These are phyloP conservation scores for Myocastor coypus DNA, from an alignment of 2,113 vertebrate species.

Conservation along the genomic window DNA sequence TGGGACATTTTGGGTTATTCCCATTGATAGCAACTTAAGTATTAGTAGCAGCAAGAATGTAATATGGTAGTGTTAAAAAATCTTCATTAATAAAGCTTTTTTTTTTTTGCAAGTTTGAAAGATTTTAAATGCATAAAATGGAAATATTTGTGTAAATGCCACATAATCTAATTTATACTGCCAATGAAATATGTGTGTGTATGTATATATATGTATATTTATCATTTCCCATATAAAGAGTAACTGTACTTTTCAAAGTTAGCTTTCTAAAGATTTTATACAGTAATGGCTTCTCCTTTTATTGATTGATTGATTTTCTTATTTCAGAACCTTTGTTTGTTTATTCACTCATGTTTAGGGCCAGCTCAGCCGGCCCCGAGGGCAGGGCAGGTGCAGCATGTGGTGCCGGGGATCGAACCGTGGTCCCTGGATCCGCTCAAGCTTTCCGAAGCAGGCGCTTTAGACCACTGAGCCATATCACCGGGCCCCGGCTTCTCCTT, in stretches of 20 bases:
- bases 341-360: no score
- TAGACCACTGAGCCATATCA: no score
- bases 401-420: no score
- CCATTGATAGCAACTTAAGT: neutral
- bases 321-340: no score
- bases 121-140: neutral
- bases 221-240: constrained; percentile 44
- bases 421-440: no score
- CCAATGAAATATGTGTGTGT: neutral
- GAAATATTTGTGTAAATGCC: neutral
- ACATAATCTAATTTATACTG: neutral
- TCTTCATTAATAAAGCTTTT: neutral
- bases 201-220: neutral
- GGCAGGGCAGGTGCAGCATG: no score
- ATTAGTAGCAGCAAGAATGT: neutral
- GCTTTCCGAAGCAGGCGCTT: no score
- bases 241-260: constrained; percentile 35
- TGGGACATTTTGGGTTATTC: constrained; percentile 10
- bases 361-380: no score
- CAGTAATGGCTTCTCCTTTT: neutral
- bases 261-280: constrained; percentile 28
- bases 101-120: constrained; percentile 32
- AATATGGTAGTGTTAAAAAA: constrained; percentile 35
- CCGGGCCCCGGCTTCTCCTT: no score
- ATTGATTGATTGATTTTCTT: no score